Conservation (phyloP, 2,888 invertebrate genomes). For the Imbricaverruca yamaguchii region DNA sequence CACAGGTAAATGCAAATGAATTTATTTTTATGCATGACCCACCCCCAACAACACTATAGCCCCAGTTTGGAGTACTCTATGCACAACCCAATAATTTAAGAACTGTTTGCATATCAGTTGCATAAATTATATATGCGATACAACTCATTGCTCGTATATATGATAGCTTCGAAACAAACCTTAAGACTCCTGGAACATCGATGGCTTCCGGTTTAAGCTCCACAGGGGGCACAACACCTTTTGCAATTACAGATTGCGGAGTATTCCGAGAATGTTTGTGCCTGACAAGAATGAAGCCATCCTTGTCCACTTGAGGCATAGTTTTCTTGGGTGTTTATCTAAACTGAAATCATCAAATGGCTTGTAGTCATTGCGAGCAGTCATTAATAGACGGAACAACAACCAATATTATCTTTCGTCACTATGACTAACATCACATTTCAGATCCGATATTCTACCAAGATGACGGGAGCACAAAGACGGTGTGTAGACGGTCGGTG, state of each 20-base stretch:
- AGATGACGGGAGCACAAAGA: neutral
- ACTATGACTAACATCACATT: neutral
- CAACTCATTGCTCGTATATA: no score
- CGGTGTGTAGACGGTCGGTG: no score
- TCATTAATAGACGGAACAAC: neutral
- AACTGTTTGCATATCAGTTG: no score
- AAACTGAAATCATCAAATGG: neutral
- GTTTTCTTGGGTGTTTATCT: neutral
- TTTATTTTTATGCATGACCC: no score
- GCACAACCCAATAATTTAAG: no score
- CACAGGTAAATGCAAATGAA: no score
- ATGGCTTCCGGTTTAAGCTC: neutral
- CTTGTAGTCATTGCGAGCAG: neutral
- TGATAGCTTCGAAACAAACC: neutral
- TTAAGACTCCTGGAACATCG: neutral
- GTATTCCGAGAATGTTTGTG: neutral
- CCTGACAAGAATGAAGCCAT: conserved; percentile 18
- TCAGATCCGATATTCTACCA: neutral
- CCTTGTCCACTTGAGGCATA: conserved; percentile 13
- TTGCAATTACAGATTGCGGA: neutral
- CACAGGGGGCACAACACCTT: neutral
- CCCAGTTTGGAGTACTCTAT: no score
- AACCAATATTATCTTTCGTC: neutral
- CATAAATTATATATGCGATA: no score
- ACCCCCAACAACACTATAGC: no score